phyloP scores from a whole-genome alignment of 2,113 vertebrate species.

The Lepisosteus oculatus region DNA sequence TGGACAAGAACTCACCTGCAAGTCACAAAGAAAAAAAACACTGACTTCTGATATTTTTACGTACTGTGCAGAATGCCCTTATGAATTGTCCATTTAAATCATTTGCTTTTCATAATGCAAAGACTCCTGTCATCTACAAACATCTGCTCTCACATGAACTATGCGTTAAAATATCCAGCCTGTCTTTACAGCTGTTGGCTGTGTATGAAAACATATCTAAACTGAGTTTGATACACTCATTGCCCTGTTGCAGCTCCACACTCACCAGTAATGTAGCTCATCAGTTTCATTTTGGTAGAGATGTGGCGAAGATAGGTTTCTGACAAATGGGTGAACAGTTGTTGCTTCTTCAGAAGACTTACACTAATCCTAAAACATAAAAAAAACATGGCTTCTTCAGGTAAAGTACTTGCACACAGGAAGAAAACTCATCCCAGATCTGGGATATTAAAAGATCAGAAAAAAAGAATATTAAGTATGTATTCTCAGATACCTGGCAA shows the following conservation, averaged over 20 bases:
- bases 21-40: not conserved
- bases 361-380: not conserved
- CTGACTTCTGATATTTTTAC: not conserved
- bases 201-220: not conserved
- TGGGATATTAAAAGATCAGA: too few species aligned
- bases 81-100: not conserved
- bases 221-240: not conserved
- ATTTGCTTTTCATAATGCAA: too few species aligned
- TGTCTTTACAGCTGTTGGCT: not conserved
- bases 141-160: too few species aligned
- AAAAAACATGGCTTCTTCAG: too few species aligned
- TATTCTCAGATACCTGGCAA: conserved; percentile 17
- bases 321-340: conserved; percentile 16
- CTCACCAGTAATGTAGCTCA: conserved; percentile 24
- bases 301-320: conserved; percentile 17
- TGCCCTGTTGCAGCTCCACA: not conserved
- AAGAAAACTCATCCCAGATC: too few species aligned
- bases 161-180: not conserved
- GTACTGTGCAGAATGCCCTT: not conserved
- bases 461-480: too few species aligned
- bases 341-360: conserved; percentile 9
- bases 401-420: too few species aligned
- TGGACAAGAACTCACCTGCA: conserved; percentile 22
- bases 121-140: not conserved
- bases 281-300: conserved; percentile 9